These are phyloP conservation scores for Drosophila kuntzei DNA, from an alignment of 2,888 invertebrate species.

Conservation along the genomic window DNA sequence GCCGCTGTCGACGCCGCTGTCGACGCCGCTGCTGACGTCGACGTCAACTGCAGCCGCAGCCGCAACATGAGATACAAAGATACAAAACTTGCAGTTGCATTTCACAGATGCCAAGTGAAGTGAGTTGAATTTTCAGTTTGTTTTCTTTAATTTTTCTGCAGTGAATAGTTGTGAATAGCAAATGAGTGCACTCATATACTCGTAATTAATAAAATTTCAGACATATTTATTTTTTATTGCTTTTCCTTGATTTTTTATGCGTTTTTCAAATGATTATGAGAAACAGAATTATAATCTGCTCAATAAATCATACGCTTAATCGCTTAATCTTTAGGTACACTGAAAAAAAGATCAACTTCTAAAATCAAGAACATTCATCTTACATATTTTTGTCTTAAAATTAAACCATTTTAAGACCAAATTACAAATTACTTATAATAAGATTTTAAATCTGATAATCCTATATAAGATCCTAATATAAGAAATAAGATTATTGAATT, in stretches of 20 bases:
- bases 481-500: too few relatives aligned
- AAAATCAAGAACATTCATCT: too few relatives aligned
- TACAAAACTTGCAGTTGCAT: slow-evolving; percentile 49
- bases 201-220: slow-evolving; percentile 19
- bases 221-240: slow-evolving; percentile 18
- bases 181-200: slow-evolving; percentile 47
- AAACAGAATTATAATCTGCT: slow-evolving; percentile 7
- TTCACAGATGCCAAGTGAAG: slow-evolving; percentile 51
- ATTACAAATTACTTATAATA: too few relatives aligned
- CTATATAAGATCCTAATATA: too few relatives aligned
- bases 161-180: slow-evolving; percentile 39
- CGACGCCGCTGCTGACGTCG: slow-evolving; percentile 7
- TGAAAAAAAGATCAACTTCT: too few relatives aligned
- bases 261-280: slow-evolving; percentile 17
- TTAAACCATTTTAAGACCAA: too few relatives aligned
- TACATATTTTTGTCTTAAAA: too few relatives aligned
- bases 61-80: slow-evolving; percentile 42
- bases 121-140: slow-evolving; percentile 22
- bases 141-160: slow-evolving; percentile 12
- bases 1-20: slow-evolving; percentile 6
- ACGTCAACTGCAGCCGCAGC: slow-evolving; percentile 18
- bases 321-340: too few relatives aligned
- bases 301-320: slow-evolving; percentile 27
- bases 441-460: too few relatives aligned
- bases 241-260: slow-evolving; percentile 20